Evolutionary conservation across 1,140 invertebrate genomes (phyloP), one percentile per base, ranked within the genome.

Genomic region (Drosophila pseudoobscura): DNA sequence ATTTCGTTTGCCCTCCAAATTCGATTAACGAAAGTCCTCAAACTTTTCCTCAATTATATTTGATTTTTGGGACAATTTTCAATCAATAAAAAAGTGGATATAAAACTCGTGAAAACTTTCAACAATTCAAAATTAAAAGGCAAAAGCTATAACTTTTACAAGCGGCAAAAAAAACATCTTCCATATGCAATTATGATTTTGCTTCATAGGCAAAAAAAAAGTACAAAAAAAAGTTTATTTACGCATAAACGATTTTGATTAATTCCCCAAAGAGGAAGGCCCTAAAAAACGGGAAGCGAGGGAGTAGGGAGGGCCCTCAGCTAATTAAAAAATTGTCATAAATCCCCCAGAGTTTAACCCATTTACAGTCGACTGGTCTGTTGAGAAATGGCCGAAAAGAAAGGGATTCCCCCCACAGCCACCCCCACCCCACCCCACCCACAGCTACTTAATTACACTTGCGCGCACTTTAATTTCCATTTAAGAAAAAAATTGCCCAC

Each of bases 371-470:
- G 78, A 85, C 55, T 82, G 61, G 65, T 57, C 59, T 64, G 64
- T 50, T 66, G 64, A 82, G 74, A 78, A 78, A 85, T 85, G 78
- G 74, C 69, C 75, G 63, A 63, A 52, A 61, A 64, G 58, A 82
- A 53, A 56, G 58, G 66, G 69, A 56, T 65, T 72, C 57, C 53
- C 8, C 29, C 4, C 51, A 54, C 17, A 17, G 17, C 17, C 17
- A 17, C 0, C 73, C 73, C 68, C 20, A 15, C 64, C 39, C 68
- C 73, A 72, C 59, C 75, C 78, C 75, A 62, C 64, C 76, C 78
- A 83, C 78, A 83, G 73, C 78, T 82, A 87, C 83, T 87, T 87
- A 87, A 87, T 87, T 88, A 87, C 82, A 88, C 83, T 87, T 88
- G 83, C 83, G 83, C 82, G 74, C 82, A 85, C 82, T 85, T 85